phyloP scores from a whole-genome alignment of 1,140 invertebrate genomes.

The Brachionus manjavacas region DNA sequence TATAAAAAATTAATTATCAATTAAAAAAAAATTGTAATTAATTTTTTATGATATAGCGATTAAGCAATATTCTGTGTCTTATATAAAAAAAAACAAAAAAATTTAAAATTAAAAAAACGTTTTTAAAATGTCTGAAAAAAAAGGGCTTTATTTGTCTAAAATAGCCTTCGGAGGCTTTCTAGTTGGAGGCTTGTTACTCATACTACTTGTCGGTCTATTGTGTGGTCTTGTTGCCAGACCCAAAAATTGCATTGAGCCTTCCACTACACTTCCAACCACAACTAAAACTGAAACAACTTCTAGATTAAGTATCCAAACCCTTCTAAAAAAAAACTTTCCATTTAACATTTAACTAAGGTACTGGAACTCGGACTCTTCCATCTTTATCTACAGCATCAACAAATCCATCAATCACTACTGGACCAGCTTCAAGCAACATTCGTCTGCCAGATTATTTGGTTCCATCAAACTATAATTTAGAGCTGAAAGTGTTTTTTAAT shows the following conservation, averaged over 20 bases:
- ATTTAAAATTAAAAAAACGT: not conserved
- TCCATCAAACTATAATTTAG: constrained; percentile 25
- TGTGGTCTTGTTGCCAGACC: constrained; percentile 28
- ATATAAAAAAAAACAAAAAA: not conserved
- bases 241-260: constrained; percentile 5
- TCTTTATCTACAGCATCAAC: not conserved
- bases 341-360: not conserved
- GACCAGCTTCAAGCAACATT: not conserved
- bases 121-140: not conserved
- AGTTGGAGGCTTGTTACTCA: not conserved
- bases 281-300: not conserved
- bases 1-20: too few relatives aligned
- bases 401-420: not conserved
- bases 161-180: not conserved
- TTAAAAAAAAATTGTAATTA: too few relatives aligned
- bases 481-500: constrained; percentile 18
- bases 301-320: not conserved
- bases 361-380: not conserved
- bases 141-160: not conserved
- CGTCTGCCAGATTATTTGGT: not conserved
- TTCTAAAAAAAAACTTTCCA: not conserved
- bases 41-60: too few relatives aligned
- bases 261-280: not conserved
- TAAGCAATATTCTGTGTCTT: not conserved
- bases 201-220: not conserved